A percentile compares a stretch with the other conserved stretches of the same genome.
phyloP scores from a whole-genome alignment of 2,113 vertebrate genomes.

The Eurystomus gularis region DNA sequence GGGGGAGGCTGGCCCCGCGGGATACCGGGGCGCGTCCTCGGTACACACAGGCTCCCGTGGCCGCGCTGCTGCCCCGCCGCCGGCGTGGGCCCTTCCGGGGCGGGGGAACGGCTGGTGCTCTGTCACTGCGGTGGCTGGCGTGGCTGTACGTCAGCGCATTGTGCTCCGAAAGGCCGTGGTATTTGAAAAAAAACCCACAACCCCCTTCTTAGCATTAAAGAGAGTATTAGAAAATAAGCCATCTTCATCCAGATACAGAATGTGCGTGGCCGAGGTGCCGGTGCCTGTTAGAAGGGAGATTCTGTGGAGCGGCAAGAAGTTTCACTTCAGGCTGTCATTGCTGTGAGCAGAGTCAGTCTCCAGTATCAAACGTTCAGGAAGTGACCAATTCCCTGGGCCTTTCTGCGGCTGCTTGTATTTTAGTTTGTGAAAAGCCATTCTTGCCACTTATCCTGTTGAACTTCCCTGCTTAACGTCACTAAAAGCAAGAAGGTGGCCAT shows the following conservation, averaged over 20 bases:
- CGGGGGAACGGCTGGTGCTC: not conserved
- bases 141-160: fast-evolving
- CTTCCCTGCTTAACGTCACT: not conserved
- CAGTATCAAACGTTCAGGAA: not conserved
- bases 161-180: fast-evolving
- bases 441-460: not conserved
- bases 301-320: not conserved
- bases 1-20: not conserved
- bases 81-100: not conserved
- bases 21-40: no score
- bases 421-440: not conserved
- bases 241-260: fast-evolving
- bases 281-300: fast-evolving
- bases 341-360: not conserved
- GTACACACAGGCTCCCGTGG: not conserved
- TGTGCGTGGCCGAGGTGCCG: not conserved
- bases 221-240: fast-evolving
- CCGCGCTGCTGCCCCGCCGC: no score
- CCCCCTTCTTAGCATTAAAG: fast-evolving
- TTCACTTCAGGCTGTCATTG: fast-evolving
- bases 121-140: not conserved
- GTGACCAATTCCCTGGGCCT: not conserved
- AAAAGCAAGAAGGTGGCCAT: fast-evolving
- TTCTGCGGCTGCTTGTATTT: not conserved
- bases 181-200: fast-evolving